Percentiles rank a stretch among this genome's conserved stretches.
These are phyloP conservation scores for Nannoperca australis DNA, from an alignment of 2,797 vertebrate genomes.

Conservation along the genomic window DNA sequence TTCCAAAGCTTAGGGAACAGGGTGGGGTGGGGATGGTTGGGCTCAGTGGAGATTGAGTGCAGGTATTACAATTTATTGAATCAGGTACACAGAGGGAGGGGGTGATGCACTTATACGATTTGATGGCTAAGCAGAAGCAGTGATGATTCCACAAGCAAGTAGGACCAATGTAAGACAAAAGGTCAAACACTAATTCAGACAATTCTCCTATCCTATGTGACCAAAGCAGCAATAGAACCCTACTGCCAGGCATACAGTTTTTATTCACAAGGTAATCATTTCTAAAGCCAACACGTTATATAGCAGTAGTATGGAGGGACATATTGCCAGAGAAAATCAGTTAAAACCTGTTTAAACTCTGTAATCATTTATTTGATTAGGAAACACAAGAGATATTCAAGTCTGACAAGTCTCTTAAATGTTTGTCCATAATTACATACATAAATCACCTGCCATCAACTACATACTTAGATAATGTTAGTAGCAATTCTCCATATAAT, in stretches of 20 bases:
- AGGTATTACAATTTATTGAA: not conserved
- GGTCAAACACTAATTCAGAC: not conserved
- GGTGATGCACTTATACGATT: not conserved
- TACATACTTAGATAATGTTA: too few species aligned
- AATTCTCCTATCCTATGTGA: not conserved
- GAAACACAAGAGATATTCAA: not conserved
- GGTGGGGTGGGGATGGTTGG: not conserved
- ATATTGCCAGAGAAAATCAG: not conserved
- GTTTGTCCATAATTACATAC: not conserved
- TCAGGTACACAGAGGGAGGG: not conserved
- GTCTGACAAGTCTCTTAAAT: not conserved
- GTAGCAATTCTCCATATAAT: too few species aligned
- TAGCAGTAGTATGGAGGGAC: not conserved
- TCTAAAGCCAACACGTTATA: not conserved
- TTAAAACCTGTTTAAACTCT: not conserved
- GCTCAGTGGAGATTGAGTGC: not conserved
- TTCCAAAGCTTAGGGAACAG: constrained; percentile 36
- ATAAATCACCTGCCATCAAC: too few species aligned
- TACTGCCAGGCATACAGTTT: not conserved
- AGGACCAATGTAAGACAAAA: not conserved
- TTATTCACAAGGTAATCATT: not conserved
- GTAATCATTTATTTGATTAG: not conserved
- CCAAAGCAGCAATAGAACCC: not conserved
- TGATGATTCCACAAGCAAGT: not conserved
- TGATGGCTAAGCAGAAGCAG: not conserved